Evolutionary conservation across 2,888 invertebrate genomes (phyloP).

Genomic region (Notodonta ziczac): DNA sequence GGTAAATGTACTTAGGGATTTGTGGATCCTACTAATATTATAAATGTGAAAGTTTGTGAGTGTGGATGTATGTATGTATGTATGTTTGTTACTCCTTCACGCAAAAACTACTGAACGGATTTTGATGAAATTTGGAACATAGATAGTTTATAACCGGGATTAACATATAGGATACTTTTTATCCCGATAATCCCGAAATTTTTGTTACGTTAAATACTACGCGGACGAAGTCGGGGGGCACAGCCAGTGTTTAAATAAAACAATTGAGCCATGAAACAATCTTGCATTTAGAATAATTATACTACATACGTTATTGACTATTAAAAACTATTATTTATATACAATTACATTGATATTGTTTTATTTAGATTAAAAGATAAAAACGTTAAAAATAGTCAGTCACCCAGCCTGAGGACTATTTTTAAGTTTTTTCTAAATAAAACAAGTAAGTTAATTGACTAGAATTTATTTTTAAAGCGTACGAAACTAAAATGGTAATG

Average conservation of each 20-base stretch:
- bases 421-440: slow-evolving; percentile 39
- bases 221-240: too few species aligned
- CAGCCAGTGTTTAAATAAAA: slow-evolving; percentile 51
- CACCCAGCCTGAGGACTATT: slow-evolving; percentile 74
- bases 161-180: too few species aligned
- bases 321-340: slow-evolving; percentile 13
- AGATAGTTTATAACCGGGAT: too few species aligned
- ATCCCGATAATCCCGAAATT: too few species aligned
- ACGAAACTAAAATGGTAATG: not conserved
- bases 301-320: slow-evolving; percentile 44
- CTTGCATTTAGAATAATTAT: slow-evolving; percentile 56
- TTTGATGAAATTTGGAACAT: too few species aligned
- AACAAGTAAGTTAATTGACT: slow-evolving; percentile 49
- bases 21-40: too few species aligned
- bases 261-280: slow-evolving; percentile 52
- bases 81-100: too few species aligned
- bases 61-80: too few species aligned
- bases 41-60: too few species aligned
- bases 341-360: slow-evolving; percentile 28
- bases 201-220: too few species aligned
- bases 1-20: not conserved
- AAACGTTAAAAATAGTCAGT: slow-evolving; percentile 51
- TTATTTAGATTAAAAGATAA: slow-evolving; percentile 14
- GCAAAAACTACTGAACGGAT: too few species aligned
- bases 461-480: not conserved